Conservation (phyloP, 2,888 invertebrate genomes). For the Coelopa pilipes region DNA sequence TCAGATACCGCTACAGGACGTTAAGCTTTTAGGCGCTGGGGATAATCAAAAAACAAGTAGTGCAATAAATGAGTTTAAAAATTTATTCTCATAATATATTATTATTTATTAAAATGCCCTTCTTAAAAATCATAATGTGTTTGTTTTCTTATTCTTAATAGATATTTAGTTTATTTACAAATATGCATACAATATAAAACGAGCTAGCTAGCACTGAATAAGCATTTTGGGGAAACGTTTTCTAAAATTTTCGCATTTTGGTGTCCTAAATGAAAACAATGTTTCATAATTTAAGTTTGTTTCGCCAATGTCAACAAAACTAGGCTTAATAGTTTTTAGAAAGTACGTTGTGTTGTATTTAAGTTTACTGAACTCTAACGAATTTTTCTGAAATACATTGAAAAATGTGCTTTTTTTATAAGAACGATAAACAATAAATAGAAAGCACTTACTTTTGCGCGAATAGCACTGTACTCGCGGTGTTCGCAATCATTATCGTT, state of each 20-base stretch:
- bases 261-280: slow-evolving; percentile 60
- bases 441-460: slow-evolving; percentile 60
- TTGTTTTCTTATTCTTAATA: not conserved
- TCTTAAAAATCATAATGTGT: not conserved
- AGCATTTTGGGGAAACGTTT: slow-evolving; percentile 63
- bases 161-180: not conserved
- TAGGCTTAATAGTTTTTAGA: slow-evolving; percentile 48
- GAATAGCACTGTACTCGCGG: slow-evolving; percentile 63
- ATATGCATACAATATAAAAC: not conserved
- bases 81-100: slow-evolving; percentile 48
- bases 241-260: slow-evolving; percentile 62
- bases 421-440: not conserved
- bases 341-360: slow-evolving; percentile 64
- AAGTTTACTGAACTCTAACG: slow-evolving; percentile 63
- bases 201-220: slow-evolving; percentile 55
- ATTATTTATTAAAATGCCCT: not conserved
- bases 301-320: slow-evolving; percentile 28
- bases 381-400: slow-evolving; percentile 57
- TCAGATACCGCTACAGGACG: slow-evolving; percentile 58
- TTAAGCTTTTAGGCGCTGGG: slow-evolving; percentile 39
- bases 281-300: slow-evolving; percentile 46
- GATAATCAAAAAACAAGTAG: slow-evolving; percentile 15
- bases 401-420: not conserved
- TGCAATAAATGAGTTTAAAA: slow-evolving; percentile 57
- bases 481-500: slow-evolving; percentile 63